Base-by-base conservation (phyloP, 1,140 invertebrate species). In the Drosophila biarmipes region DNA sequence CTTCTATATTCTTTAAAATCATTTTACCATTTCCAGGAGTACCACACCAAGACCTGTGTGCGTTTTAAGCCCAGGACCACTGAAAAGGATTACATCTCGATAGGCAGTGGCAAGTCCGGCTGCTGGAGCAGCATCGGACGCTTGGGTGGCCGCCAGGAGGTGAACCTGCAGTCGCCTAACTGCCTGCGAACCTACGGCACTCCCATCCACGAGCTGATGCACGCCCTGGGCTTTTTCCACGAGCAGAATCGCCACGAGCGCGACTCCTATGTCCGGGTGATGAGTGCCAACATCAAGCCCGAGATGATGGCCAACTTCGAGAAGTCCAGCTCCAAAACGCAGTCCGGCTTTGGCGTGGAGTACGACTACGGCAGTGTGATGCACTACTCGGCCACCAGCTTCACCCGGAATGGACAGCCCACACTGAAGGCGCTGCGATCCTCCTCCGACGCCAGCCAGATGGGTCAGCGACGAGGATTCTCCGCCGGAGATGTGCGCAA, bases 291-390 rank as follows among this genome's bases (percentile, higher is more conserved):
- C 89, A 95, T 98, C 17, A 93, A 94, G 77, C 77, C 91, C 46
- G 95, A 95, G 94, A 93, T 94, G 38, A 93, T 95, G 78, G 91
- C 86, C 34, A 97, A 97, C 91, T 96, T 97, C 86, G 93, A 94
- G 43, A 96, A 96, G 91, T 93, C 94, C 0, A 93, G 93, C 6
- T 92, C 94, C 0, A 92, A 92, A 1, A 92, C 93, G 0, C 82
- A 90, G 15, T 94, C 94, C 57, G 94, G 93, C 29, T 94, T 94
- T 59, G 95, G 94, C 2, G 93, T 96, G 0, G 92, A 93, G 0
- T 97, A 97, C 69, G 96, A 97, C 91, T 97, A 96, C 76, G 93
- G 94, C 14, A 97, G 96, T 69, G 95, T 97, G 6, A 95, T 97
- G 94, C 97, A 97, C 89, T 97, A 97, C 82, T 95, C 95, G 0